A percentile compares a stretch with the other conserved stretches of the same genome.
Conservation (phyloP, 2,888 invertebrate genomes). For the Drosophila infuscata region DNA sequence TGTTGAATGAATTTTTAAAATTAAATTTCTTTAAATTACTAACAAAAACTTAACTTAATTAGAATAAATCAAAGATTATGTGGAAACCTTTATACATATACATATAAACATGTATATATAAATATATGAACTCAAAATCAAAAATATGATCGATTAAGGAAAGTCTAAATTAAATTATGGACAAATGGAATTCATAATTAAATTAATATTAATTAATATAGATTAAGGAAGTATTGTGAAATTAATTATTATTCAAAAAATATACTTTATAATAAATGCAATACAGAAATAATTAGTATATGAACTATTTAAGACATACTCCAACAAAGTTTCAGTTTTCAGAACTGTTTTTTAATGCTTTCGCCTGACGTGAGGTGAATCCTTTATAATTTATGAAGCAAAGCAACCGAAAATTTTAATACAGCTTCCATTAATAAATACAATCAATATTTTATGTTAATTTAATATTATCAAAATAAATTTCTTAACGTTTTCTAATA, state of each 20-base stretch:
- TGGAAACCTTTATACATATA: neutral
- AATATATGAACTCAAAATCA: neutral
- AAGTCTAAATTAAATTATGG: too few relatives aligned
- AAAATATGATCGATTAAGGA: too few relatives aligned
- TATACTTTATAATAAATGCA: neutral
- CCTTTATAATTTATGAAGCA: neutral
- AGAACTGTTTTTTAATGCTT: too few relatives aligned
- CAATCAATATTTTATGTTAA: too few relatives aligned
- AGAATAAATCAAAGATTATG: neutral
- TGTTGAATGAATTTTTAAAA: neutral
- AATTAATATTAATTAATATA: neutral
- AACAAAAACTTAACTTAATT: neutral
- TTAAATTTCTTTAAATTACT: neutral
- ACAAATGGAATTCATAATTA: neutral
- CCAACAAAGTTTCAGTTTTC: neutral
- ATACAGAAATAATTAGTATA: neutral
- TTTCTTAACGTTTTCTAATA: neutral
- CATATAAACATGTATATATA: too few relatives aligned
- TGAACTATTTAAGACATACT: neutral
- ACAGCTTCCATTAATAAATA: neutral
- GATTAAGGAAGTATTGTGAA: neutral
- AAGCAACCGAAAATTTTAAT: neutral
- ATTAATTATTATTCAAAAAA: neutral
- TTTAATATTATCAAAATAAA: too few relatives aligned
- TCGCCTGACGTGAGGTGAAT: neutral